A percentile compares a stretch with the other conserved stretches of the same genome.
Evolutionary conservation across 1,140 invertebrate species (phyloP).

Genomic region (Panulirus ornatus): DNA sequence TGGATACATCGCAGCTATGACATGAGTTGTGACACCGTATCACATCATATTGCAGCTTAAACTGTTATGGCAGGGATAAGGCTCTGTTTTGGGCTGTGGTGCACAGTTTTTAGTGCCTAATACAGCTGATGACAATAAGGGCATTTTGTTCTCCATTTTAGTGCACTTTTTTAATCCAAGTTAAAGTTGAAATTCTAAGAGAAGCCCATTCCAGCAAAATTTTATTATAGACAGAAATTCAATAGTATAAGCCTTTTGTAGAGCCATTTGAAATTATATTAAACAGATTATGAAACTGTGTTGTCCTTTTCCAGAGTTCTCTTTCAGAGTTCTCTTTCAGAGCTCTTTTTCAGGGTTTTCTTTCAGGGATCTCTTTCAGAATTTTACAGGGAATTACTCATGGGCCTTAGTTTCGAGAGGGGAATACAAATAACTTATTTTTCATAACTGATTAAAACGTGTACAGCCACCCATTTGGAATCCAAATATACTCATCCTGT

Average conservation of each 20-base stretch:
- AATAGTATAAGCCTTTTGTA: slow-evolving; percentile 47
- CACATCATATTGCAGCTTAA: slow-evolving; percentile 2
- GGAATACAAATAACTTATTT: slow-evolving; percentile 56
- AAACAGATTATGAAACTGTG: slow-evolving; percentile 60
- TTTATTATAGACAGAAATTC: not conserved
- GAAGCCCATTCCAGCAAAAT: slow-evolving; percentile 33
- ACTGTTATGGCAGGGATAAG: not conserved
- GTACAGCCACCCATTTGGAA: slow-evolving; percentile 61
- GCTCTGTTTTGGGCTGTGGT: not conserved
- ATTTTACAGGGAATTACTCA: slow-evolving; percentile 64
- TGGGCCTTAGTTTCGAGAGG: slow-evolving; percentile 64
- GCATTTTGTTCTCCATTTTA: not conserved
- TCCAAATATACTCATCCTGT: slow-evolving; percentile 72
- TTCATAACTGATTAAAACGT: slow-evolving; percentile 60
- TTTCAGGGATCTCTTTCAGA: slow-evolving; percentile 66
- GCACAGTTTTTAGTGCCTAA: not conserved
- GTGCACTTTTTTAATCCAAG: not conserved
- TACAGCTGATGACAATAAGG: not conserved
- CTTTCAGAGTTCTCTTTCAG: slow-evolving; percentile 69
- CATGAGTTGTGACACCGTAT: slow-evolving; percentile 10
- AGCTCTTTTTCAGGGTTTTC: slow-evolving; percentile 61
- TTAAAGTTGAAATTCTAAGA: not conserved
- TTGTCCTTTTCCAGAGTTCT: slow-evolving; percentile 72
- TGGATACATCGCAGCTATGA: slow-evolving; percentile 53
- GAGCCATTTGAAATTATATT: slow-evolving; percentile 48